A percentile compares a stretch with the other conserved stretches of the same genome.
These are phyloP conservation scores for Notamacropus eugenii DNA, from an alignment of 2,797 vertebrate genomes.

Conservation along the genomic window DNA sequence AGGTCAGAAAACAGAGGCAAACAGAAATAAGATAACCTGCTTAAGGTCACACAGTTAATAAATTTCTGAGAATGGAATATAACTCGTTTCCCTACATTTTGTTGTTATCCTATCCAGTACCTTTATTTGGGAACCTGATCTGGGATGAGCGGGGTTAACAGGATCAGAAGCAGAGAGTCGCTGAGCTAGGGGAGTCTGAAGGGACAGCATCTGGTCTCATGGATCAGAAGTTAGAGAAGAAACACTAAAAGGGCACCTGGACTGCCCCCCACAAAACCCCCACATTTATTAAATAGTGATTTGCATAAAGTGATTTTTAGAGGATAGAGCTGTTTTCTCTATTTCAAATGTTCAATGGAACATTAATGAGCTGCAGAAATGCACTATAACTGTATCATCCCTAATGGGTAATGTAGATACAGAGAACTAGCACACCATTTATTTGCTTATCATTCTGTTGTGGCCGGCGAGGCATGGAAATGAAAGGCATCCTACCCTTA, in stretches of 20 bases:
- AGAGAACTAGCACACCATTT: not conserved
- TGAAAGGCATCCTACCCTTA: not conserved
- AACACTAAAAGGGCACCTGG: not conserved
- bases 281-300: not conserved
- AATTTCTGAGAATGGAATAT: not conserved
- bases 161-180: not conserved
- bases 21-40: not conserved
- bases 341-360: not conserved
- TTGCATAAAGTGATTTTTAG: conserved; percentile 12
- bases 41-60: not conserved
- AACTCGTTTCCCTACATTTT: not conserved
- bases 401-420: not conserved
- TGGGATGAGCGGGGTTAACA: not conserved
- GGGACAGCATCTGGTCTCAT: not conserved
- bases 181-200: not conserved
- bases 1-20: not conserved
- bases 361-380: conserved; percentile 1
- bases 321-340: not conserved
- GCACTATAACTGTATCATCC: not conserved
- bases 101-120: not conserved
- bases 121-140: not conserved
- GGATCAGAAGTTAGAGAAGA: not conserved
- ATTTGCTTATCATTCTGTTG: not conserved
- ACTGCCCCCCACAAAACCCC: not conserved
- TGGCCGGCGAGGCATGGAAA: not conserved